Base-by-base conservation (phyloP, 2,888 invertebrate genomes). In the Amphimallon solstitiale region DNA sequence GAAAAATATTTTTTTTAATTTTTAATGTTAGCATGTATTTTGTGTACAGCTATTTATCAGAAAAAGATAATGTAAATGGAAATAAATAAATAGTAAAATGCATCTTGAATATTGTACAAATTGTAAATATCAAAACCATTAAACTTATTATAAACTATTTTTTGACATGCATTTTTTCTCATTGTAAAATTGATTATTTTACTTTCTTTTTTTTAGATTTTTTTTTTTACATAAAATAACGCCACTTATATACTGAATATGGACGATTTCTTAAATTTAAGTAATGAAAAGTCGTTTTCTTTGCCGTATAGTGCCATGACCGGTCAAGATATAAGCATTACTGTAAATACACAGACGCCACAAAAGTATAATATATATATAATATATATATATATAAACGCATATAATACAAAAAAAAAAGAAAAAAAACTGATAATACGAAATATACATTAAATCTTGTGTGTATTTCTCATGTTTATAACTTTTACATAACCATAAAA, bases 41-140 rank as follows among this genome's bases (percentile, higher is more conserved):
- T 40, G 9, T 56, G 46, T 52, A 61, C 48, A 61, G 61, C 38
- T 21, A 48, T 37, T 40, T 29, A 40, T 61, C 46, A 14, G 37
- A 48, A 59, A 43, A 43, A 15, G 29, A 56, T 10, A 43, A 12
- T 6, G 7, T 14, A 6, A 35, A 23, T 17, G 15, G 14, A 43
- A 45, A 15, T 40, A 38, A 21, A 40, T 5, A 43, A 59, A n/a
- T 6, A 38, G 37, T 19, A 38, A 29, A 34, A 72, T 71, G 70
- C 71, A 68, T 70, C 68, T 70, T 70, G 70, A 72, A 65, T 51
- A n/a, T 66, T 72, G 72, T 72, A 72, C 72, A 72, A 72, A 72
- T 69, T 72, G 72, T 72, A 72, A 68, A 72, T 72, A 72, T 69
- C 52, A 62, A 52, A 29, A 7, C 29, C 29, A 29, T 29, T 29